Conservation (phyloP, 2,113 vertebrate genomes). For the Microtus richardsoni region DNA sequence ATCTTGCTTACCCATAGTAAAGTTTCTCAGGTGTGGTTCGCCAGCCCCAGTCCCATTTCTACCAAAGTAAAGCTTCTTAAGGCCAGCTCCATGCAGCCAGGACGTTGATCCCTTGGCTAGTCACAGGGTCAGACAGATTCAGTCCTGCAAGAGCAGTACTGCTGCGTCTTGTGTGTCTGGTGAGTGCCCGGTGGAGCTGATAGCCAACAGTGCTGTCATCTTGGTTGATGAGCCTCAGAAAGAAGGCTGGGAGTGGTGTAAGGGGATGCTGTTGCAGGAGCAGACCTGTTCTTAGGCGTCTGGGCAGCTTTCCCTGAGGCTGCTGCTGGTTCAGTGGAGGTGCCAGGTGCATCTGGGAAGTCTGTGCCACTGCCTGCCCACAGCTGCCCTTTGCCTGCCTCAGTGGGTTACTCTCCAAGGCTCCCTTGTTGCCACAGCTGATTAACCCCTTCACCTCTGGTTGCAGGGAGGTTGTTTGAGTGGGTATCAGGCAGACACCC, state of each 20-base stretch:
- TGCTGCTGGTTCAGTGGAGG: conserved; percentile 46
- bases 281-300: conserved; percentile 56
- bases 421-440: not conserved
- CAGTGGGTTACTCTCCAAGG: conserved; percentile 13
- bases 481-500: not conserved
- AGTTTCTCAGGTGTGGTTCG: not conserved
- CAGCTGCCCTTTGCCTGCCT: conserved; percentile 61
- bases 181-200: not conserved
- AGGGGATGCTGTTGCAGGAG: conserved; percentile 1
- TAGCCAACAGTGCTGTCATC: not conserved
- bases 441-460: conserved; percentile 41
- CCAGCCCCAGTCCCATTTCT: not conserved
- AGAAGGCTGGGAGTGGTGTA: not conserved
- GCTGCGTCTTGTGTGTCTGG: not conserved
- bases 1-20: not conserved
- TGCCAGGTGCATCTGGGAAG: conserved; percentile 75
- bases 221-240: not conserved
- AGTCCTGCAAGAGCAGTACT: not conserved
- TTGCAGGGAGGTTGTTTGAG: too few relatives aligned
- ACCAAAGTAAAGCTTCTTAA: not conserved
- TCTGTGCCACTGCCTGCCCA: conserved; percentile 64
- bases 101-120: not conserved
- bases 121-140: not conserved
- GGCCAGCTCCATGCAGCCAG: not conserved
- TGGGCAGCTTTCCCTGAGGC: conserved; percentile 64